Evolutionary conservation across 1,140 invertebrate genomes (phyloP), one percentile per base, ranked within the genome.

Genomic region (Aphaenogaster ashmeadi): DNA sequence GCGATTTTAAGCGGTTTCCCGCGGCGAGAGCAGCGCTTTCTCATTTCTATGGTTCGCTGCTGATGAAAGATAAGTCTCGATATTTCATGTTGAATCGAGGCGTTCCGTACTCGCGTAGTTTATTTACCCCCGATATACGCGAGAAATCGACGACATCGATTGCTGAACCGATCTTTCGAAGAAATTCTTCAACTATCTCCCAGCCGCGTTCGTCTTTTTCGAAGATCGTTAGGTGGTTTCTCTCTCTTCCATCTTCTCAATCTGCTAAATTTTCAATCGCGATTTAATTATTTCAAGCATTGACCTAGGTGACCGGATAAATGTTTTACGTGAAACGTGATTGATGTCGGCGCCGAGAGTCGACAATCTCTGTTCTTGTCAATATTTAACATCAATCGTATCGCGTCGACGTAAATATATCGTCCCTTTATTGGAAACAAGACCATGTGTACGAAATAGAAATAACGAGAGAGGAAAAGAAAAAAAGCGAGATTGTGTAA

Each of bases 11-110:
- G 69, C 80, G 80, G 80, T 84, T 84, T 75, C 69, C 54, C 38
- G 54, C 50, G 69, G 54, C 67, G 80, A 72, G 71, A 74, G 67
- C 41, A n/a, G 18, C 56, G 33, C 44, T 84, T 84, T 84, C 71
- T 84, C 80, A 84, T 84, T 84, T 84, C 69, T 56, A 67, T 71
- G 56, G 80, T 72, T 84, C 54, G 56, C 80, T 84, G 54, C 69
- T 75, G 80, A 84, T 84, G 69, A 84, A 84, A 84, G 80, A 84
- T 84, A 84, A 84, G 80, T 84, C 69, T 62, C 80, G 80, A 84
- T 84, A 75, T 84, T 84, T 84, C 69, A 84, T 44, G 41, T 60
- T 50, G 54, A 84, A 84, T 84, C 69, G 80, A 60, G 54, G 44
- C 69, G 80, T 60, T 75, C 80, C 69, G 38, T n/a, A 38, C 66